phyloP scores from a whole-genome alignment of 2,888 invertebrate genomes.

The Antitype chi region DNA sequence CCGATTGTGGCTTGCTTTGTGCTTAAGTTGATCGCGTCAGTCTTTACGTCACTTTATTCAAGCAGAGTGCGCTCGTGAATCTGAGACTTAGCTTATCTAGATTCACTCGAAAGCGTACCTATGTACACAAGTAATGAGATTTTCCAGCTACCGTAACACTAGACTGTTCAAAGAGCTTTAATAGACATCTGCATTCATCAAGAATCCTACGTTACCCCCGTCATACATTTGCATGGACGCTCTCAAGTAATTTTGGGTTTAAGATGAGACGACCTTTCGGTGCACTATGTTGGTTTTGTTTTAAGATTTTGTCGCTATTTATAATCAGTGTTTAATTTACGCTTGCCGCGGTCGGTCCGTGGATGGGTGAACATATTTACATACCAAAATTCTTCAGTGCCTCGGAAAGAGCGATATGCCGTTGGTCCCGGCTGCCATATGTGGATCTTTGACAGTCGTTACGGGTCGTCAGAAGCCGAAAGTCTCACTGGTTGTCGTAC shows the following conservation, averaged over 20 bases:
- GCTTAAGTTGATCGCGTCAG: slow-evolving; percentile 72
- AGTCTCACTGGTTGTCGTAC: no score
- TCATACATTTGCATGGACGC: slow-evolving; percentile 49
- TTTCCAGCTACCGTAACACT: slow-evolving; percentile 67
- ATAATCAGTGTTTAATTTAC: slow-evolving; percentile 11
- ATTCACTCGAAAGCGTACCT: slow-evolving; percentile 69
- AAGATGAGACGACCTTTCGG: neutral
- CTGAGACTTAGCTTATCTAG: slow-evolving; percentile 74
- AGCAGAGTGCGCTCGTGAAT: slow-evolving; percentile 71
- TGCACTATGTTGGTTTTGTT: slow-evolving; percentile 8
- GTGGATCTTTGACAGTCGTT: no score
- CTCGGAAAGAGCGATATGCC: no score
- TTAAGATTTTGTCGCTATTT: slow-evolving; percentile 2
- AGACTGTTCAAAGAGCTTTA: slow-evolving; percentile 63
- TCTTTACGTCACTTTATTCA: slow-evolving; percentile 71
- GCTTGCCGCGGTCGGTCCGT: no score
- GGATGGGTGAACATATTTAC: no score
- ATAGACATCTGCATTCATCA: slow-evolving; percentile 65
- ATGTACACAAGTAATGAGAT: slow-evolving; percentile 74
- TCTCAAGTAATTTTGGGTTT: slow-evolving; percentile 30
- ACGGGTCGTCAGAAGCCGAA: no score
- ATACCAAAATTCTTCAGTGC: no score
- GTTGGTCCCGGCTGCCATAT: no score
- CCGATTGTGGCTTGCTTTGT: slow-evolving; percentile 72
- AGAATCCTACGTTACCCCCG: slow-evolving; percentile 43